Evolutionary conservation across 2,888 invertebrate species (phyloP), one percentile per base, ranked within the genome.

Genomic region (Phalera bucephala): DNA sequence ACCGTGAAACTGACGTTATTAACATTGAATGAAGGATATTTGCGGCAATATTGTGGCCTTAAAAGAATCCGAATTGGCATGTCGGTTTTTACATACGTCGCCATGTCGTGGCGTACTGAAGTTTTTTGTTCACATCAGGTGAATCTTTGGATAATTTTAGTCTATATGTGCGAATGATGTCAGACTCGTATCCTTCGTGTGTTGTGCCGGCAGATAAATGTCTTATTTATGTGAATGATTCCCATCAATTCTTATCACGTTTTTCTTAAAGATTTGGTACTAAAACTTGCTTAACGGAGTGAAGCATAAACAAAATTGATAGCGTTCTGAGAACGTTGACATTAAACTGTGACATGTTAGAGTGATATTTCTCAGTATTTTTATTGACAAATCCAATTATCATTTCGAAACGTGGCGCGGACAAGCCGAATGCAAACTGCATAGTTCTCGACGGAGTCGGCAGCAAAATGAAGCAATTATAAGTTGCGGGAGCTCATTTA

Each of bases 391-490:
- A 58, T 51, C 55, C 51, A 59, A 56, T 53, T 58, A 58, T 56
- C 45, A 42, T 51, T 58, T 42, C 45, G 55, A 48, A 63, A 61
- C 57, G 58, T 53, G 59, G 54, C 60, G 67, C 62, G 65, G 72
- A 68, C 69, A 66, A 58, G 56, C 57, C 64, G 56, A 70, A 69
- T 70, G 72, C 74, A 70, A 73, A 69, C 40, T 58, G 66, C 69
- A 69, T 62, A 65, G 67, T 66, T 71, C 59, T 63, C 60, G 63
- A 45, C 52, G 47, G 47, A 45, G 63, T 45, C 59, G 69, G 74
- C 74, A 76, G 75, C 77, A 77, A 80, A 87, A 88, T 86, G 80
- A 85, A 86, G 86, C 87, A 87, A 87, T 88, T 88, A 87, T 84
- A 88, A 87, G 85, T 88, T 87, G 69, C 41, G 73, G 76, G 75